Percentiles rank a stretch among this genome's conserved stretches.
Evolutionary conservation across 2,888 invertebrate genomes (phyloP).

Genomic region (Caenorhabditis macrosperma): DNA sequence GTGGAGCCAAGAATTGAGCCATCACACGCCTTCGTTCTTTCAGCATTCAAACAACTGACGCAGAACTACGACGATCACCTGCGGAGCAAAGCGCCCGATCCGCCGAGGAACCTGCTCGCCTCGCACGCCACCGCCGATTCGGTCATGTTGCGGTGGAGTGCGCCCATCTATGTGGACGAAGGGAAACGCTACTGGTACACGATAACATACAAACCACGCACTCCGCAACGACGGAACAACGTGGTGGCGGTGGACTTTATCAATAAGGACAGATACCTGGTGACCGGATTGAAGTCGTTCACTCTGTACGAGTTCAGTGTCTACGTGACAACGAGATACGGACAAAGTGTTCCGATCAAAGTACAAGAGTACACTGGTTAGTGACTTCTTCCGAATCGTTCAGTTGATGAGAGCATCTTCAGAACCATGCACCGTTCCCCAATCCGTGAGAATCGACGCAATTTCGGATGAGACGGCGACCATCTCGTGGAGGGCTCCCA

Average conservation of each 20-base stretch:
- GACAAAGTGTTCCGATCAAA: constrained; percentile 72
- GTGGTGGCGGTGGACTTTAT: constrained; percentile 78
- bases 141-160: constrained; percentile 76
- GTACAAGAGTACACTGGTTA: constrained; percentile 79
- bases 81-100: constrained; percentile 62
- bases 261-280: constrained; percentile 73
- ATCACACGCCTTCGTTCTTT: constrained; percentile 8
- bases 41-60: constrained; percentile 67
- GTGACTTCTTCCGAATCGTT: neutral
- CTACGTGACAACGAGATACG: constrained; percentile 76
- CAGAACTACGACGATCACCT: constrained; percentile 61
- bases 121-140: constrained; percentile 79
- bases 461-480: constrained; percentile 78
- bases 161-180: constrained; percentile 72
- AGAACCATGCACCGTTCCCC: constrained; percentile 79
- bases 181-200: constrained; percentile 79
- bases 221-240: constrained; percentile 74
- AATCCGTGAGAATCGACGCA: constrained; percentile 74
- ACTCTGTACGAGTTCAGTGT: constrained; percentile 79
- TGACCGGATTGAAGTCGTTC: constrained; percentile 72
- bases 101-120: constrained; percentile 71
- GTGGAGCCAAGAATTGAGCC: constrained; percentile 33
- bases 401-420: neutral
- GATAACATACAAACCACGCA: constrained; percentile 76
- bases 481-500: constrained; percentile 76